These are phyloP conservation scores for Babylonia areolata DNA, from an alignment of 1,140 invertebrate genomes.

Conservation along the genomic window DNA sequence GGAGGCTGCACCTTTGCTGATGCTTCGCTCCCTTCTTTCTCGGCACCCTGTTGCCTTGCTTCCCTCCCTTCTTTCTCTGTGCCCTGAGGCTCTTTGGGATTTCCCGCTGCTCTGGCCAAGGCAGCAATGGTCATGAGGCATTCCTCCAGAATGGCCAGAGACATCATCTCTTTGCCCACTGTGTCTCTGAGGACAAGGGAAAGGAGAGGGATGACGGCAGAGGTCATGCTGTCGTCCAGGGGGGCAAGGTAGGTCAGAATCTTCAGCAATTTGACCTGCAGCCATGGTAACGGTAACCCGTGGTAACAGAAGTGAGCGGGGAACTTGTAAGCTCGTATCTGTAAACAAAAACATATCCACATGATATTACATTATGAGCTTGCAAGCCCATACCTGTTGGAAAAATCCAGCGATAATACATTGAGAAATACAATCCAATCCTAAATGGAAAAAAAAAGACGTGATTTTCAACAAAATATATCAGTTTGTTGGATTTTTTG, in stretches of 20 bases:
- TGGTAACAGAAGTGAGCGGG: conserved; percentile 67
- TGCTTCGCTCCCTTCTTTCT: too few relatives aligned
- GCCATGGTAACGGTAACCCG: conserved; percentile 72
- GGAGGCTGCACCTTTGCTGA: too few relatives aligned
- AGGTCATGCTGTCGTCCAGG: conserved; percentile 48
- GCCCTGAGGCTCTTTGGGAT: too few relatives aligned
- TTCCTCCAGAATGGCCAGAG: conserved; percentile 62
- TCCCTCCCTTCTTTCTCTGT: not conserved
- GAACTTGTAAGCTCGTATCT: conserved; percentile 46
- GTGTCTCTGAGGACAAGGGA: conserved; percentile 54
- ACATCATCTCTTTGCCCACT: conserved; percentile 57
- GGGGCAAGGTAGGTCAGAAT: conserved; percentile 59
- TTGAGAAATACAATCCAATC: too few relatives aligned
- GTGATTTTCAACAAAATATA: too few relatives aligned
- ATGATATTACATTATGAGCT: too few relatives aligned
- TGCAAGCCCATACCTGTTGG: too few relatives aligned
- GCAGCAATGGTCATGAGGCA: conserved; percentile 59
- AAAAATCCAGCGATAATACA: too few relatives aligned
- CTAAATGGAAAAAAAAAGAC: too few relatives aligned
- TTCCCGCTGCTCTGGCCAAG: not conserved
- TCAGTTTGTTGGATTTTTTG: too few relatives aligned
- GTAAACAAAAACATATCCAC: not conserved
- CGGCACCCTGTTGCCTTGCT: too few relatives aligned
- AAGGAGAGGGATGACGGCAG: conserved; percentile 56
- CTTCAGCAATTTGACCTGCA: conserved; percentile 67